phyloP scores from a whole-genome alignment of 23 tunicate genomes.

The Botrylloides violaceus region DNA sequence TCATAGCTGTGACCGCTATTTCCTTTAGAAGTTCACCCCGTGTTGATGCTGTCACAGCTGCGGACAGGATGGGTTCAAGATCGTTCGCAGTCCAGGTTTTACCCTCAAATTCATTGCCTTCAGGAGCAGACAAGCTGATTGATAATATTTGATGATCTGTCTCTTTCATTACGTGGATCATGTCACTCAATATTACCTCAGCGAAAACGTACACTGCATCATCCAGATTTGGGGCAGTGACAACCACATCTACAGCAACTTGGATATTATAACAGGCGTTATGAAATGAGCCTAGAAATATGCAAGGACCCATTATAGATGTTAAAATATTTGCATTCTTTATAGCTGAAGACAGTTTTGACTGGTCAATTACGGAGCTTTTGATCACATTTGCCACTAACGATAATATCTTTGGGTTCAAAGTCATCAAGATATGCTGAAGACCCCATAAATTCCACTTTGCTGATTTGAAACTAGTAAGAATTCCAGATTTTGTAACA shows the following conservation, averaged over 20 bases:
- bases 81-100: slow-evolving; percentile 1
- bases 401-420: slow-evolving; percentile 36
- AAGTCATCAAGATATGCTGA: slow-evolving; percentile 48
- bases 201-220: slow-evolving; percentile 37
- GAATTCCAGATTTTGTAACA: slow-evolving; percentile 6
- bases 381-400: background rate
- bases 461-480: slow-evolving; percentile 17
- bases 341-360: background rate
- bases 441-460: slow-evolving; percentile 49
- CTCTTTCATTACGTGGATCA: slow-evolving; percentile 7
- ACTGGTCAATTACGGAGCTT: background rate
- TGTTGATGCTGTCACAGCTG: background rate
- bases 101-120: background rate
- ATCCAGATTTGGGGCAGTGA: slow-evolving; percentile 22
- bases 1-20: background rate
- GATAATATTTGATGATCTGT: slow-evolving; percentile 3
- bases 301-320: slow-evolving; percentile 55
- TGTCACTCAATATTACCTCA: slow-evolving; percentile 27
- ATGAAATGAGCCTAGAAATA: slow-evolving; percentile 41
- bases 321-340: slow-evolving; percentile 16
- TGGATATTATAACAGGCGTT: slow-evolving; percentile 23
- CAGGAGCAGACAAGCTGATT: background rate
- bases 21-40: background rate
- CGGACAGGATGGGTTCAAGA: background rate
- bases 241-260: slow-evolving; percentile 29